phyloP scores from a whole-genome alignment of 35 echinoderm and acorn worm genomes.

The Amphiura filiformis region DNA sequence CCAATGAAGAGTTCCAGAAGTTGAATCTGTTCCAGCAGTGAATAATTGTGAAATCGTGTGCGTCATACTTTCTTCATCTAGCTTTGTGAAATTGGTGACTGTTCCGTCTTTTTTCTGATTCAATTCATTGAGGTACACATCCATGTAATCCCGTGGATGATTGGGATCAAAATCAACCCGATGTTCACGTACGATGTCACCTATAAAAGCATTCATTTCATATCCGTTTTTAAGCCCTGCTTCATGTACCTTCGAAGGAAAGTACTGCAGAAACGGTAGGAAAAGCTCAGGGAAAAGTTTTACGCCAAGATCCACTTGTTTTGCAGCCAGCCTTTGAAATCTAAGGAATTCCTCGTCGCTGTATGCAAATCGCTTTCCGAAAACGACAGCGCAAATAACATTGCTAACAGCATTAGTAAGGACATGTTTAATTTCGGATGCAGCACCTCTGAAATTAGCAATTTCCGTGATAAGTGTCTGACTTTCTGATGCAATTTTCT shows the following conservation, averaged over 20 bases:
- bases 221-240: not conserved
- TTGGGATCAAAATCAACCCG: constrained; percentile 17
- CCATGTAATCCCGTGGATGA: constrained; percentile 44
- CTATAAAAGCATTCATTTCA: constrained; percentile 22
- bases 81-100: not conserved
- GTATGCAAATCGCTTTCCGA: constrained; percentile 39
- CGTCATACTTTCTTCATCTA: constrained; percentile 30
- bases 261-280: constrained; percentile 2
- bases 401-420: constrained; percentile 38
- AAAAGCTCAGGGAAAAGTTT: constrained; percentile 8
- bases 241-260: not conserved
- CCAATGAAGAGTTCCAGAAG: constrained; percentile 52
- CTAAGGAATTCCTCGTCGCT: constrained; percentile 10
- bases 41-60: constrained; percentile 46
- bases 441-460: not conserved
- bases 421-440: not conserved
- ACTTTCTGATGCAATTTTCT: constrained; percentile 17
- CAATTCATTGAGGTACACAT: constrained; percentile 44
- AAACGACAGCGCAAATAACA: constrained; percentile 17
- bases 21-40: constrained; percentile 69
- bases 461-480: not conserved
- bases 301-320: not conserved
- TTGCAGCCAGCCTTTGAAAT: constrained; percentile 1
- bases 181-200: constrained; percentile 33
- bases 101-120: constrained; percentile 9